These are phyloP conservation scores for Geopemphigus sp. DNA, from an alignment of 1,140 invertebrate genomes.

Conservation along the genomic window DNA sequence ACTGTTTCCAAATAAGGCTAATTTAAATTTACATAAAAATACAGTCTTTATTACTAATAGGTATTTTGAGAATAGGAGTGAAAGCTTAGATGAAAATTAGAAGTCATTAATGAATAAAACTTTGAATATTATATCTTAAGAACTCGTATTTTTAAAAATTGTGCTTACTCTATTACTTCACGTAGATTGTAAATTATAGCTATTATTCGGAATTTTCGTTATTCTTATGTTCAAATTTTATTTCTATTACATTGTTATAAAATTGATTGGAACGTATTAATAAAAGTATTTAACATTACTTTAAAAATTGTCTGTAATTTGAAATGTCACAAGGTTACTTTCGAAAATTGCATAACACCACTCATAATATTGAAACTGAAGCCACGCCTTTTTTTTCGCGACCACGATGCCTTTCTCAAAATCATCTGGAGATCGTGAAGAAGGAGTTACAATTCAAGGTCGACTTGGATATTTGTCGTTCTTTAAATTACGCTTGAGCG, in stretches of 20 bases:
- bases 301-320: not conserved
- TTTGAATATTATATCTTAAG: not conserved
- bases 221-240: no score
- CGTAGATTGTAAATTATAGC: not conserved
- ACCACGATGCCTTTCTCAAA: no score
- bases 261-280: not conserved
- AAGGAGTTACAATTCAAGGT: no score
- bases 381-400: no score
- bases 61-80: not conserved
- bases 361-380: no score
- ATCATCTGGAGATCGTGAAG: no score
- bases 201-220: no score
- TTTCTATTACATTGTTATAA: no score
- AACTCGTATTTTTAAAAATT: not conserved
- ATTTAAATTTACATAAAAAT: not conserved
- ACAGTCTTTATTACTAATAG: not conserved
- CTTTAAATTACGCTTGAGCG: no score
- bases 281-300: not conserved
- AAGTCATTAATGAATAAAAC: slow-evolving; percentile 17
- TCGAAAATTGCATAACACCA: no score
- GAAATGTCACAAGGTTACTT: no score
- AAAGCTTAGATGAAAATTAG: not conserved
- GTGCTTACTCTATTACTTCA: not conserved
- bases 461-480: no score
- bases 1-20: not conserved